Evolutionary conservation across 2,888 invertebrate species (phyloP).

Genomic region (Himalopsyche tibetana): DNA sequence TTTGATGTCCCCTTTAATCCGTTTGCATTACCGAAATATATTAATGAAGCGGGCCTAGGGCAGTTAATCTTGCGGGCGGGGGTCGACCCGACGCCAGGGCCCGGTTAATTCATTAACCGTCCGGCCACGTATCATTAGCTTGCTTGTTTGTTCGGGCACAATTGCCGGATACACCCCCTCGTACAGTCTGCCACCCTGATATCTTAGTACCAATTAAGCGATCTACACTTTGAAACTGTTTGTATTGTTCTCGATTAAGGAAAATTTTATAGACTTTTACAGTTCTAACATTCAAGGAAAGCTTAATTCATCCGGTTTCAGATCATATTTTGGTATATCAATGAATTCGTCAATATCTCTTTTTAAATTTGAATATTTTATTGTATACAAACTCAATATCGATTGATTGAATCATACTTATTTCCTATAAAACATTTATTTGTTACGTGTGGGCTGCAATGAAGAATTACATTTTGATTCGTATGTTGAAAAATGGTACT

Average conservation of each 20-base stretch:
- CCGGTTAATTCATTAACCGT: conserved; percentile 34
- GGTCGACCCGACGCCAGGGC: conserved; percentile 33
- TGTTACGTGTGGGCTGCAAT: no score
- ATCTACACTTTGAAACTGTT: conserved; percentile 13
- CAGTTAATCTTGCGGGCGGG: conserved; percentile 46
- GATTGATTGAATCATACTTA: no score
- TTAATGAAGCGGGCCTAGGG: conserved; percentile 35
- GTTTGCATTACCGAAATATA: conserved; percentile 41
- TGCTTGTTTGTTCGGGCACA: conserved; percentile 34
- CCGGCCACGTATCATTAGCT: conserved; percentile 34
- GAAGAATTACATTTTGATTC: no score
- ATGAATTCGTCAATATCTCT: no score
- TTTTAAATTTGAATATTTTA: no score
- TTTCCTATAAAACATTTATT: no score
- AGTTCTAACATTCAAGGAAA: not conserved
- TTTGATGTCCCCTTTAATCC: conserved; percentile 36
- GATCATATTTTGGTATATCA: no score
- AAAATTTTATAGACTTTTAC: not conserved
- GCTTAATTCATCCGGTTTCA: no score
- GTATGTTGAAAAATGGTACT: no score
- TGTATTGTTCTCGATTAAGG: conserved; percentile 2
- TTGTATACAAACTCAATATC: no score
- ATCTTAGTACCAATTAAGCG: conserved; percentile 30
- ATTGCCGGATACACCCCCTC: conserved; percentile 9
- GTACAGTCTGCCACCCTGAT: conserved; percentile 8